Evolutionary conservation across 2,888 invertebrate species (phyloP).

Genomic region (Diarsia brunnea): DNA sequence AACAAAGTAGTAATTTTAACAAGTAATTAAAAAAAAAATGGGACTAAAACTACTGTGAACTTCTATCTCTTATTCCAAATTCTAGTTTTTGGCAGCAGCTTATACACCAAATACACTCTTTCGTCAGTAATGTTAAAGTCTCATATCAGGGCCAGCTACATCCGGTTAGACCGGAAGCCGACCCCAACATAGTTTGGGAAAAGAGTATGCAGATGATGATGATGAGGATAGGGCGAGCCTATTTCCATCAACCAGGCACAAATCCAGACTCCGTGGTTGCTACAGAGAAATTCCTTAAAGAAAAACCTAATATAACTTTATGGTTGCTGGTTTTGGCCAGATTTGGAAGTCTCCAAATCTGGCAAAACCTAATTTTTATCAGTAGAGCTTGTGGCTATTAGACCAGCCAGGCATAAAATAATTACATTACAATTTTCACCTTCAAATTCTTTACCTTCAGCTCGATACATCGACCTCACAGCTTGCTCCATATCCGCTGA

Average conservation of each 20-base stretch:
- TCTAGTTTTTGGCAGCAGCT: neutral
- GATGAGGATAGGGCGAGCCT: neutral
- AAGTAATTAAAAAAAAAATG: no score
- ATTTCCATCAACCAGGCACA: neutral
- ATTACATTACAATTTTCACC: constrained; percentile 47
- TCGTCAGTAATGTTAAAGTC: neutral
- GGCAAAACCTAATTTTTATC: neutral
- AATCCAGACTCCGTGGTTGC: neutral
- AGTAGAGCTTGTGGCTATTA: neutral
- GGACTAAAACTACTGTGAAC: no score
- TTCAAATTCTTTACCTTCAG: constrained; percentile 58
- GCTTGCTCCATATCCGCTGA: constrained; percentile 60
- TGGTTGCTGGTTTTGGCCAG: no score
- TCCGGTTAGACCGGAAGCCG: no score
- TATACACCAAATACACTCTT: neutral
- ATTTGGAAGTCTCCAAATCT: neutral
- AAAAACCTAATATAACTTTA: neutral
- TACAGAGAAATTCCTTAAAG: neutral
- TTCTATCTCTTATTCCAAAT: no score
- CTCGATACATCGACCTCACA: constrained; percentile 51
- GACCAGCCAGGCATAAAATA: neutral
- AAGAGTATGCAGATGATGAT: no score
- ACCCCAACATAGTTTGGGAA: no score
- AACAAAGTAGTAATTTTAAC: no score
- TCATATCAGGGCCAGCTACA: neutral